Evolutionary conservation across 2,113 vertebrate species (phyloP).

Genomic region (Romanogobio albipinnatus): DNA sequence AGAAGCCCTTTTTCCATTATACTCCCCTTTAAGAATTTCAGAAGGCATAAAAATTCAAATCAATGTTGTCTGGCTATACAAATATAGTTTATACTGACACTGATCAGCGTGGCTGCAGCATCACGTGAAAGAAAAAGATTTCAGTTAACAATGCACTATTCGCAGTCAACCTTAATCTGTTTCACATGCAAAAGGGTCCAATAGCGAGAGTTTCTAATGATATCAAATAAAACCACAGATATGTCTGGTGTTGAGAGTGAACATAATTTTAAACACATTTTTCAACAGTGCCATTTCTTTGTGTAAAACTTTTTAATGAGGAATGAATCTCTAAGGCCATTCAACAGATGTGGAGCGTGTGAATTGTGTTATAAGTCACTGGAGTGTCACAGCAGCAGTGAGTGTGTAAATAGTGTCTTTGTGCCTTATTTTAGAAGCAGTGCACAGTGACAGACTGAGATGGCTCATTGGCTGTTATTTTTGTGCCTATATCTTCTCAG

Average conservation of each 20-base stretch:
- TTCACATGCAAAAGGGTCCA: neutral
- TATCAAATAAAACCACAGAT: neutral
- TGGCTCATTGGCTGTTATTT: slow-evolving; percentile 42
- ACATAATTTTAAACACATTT: neutral
- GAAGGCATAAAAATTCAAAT: neutral
- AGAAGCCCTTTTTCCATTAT: no score
- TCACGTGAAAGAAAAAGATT: neutral
- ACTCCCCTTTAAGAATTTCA: neutral
- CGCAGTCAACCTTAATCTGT: neutral
- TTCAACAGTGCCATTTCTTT: slow-evolving; percentile 2
- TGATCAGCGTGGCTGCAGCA: neutral
- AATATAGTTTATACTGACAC: no score
- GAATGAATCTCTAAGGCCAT: neutral
- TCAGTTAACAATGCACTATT: neutral
- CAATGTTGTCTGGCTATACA: neutral
- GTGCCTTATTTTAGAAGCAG: slow-evolving; percentile 48
- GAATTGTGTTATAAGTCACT: slow-evolving; percentile 30
- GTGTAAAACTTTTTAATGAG: slow-evolving; percentile 10
- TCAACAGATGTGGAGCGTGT: slow-evolving; percentile 33
- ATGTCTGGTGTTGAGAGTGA: neutral
- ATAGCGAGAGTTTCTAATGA: neutral
- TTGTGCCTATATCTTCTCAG: slow-evolving; percentile 43
- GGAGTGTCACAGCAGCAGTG: slow-evolving; percentile 14
- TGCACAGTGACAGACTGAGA: slow-evolving; percentile 42
- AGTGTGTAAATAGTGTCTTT: slow-evolving; percentile 8